These are phyloP conservation scores for Ranitomeya imitator DNA, from an alignment of 2,113 vertebrate species.

Conservation along the genomic window DNA sequence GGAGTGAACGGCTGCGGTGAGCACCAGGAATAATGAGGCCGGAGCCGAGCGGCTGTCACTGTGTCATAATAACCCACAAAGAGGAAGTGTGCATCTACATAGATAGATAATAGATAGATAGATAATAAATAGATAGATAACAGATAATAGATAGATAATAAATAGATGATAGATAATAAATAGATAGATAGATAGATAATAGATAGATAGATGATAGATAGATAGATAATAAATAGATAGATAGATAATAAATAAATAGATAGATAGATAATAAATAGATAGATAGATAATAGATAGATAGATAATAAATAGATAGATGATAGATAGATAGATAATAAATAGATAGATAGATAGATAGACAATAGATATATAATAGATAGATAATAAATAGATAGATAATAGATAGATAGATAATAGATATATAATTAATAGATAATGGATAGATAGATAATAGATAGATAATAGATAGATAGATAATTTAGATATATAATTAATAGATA, in stretches of 20 bases:
- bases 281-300: not conserved
- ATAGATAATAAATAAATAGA: not conserved
- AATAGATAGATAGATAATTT: no score
- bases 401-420: no score
- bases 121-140: not conserved
- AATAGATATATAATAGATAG: no score
- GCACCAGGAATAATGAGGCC: not conserved
- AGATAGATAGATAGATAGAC: no score
- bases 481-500: no score
- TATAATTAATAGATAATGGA: no score
- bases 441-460: no score
- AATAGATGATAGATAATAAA: not conserved
- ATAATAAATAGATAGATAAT: no score
- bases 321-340: not conserved
- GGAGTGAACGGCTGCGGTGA: not conserved
- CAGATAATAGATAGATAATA: conserved; percentile 3
- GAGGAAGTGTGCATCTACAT: not conserved
- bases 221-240: no score
- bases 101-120: not conserved
- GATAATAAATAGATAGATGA: not conserved
- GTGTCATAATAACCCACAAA: not conserved
- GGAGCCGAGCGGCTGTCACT: not conserved
- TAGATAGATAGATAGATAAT: not conserved
- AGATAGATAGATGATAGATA: no score
- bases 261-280: not conserved